Conservation (phyloP, 1,140 invertebrate species). For the Brachionus rubens region DNA sequence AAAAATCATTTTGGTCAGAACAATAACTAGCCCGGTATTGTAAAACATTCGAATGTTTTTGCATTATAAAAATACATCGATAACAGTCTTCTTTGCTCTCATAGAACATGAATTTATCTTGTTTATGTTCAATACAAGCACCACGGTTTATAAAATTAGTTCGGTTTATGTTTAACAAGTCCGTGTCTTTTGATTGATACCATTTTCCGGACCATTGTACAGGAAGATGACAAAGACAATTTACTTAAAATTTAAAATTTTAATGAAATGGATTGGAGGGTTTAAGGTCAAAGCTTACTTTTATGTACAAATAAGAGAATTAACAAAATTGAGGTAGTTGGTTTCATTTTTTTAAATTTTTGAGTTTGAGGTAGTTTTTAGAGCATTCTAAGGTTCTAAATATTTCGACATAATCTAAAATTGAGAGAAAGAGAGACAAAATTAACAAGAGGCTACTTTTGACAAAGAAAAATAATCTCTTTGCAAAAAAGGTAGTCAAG, state of each 20-base stretch:
- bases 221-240: conserved; percentile 2
- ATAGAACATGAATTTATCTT: conserved; percentile 36
- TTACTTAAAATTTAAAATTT: neutral
- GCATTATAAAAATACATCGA: conserved; percentile 43
- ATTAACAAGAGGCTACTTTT: too few species aligned
- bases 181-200: conserved; percentile 17
- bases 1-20: neutral
- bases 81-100: conserved; percentile 27
- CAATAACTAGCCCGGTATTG: conserved; percentile 42
- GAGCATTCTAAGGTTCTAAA: too few species aligned
- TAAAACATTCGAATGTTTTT: conserved; percentile 38
- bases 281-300: neutral
- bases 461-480: too few species aligned
- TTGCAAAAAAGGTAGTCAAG: too few species aligned
- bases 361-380: too few species aligned
- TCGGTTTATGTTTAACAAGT: neutral
- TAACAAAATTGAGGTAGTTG: too few species aligned
- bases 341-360: too few species aligned
- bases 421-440: too few species aligned
- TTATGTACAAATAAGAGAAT: too few species aligned
- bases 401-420: too few species aligned
- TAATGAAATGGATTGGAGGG: neutral
- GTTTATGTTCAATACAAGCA: conserved; percentile 18
- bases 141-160: conserved; percentile 33
- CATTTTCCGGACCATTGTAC: conserved; percentile 4